Conservation (phyloP, 92 coral and sea anemone species). For the Epizoanthus stellaris region DNA sequence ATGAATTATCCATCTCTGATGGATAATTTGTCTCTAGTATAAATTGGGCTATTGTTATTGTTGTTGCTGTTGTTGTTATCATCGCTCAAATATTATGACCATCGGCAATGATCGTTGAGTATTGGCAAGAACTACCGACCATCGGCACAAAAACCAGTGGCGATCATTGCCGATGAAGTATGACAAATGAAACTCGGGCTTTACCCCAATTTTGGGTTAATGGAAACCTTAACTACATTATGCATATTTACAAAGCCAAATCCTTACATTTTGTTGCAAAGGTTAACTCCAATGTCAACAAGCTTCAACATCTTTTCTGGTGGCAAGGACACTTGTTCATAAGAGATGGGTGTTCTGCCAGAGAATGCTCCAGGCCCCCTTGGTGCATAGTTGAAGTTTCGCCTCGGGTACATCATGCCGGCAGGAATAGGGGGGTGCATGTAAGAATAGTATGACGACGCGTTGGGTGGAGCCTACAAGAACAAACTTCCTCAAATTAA, state of each 20-base stretch:
- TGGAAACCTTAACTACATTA: neutral
- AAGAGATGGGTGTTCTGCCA: constrained; percentile 61
- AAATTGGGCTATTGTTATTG: no score
- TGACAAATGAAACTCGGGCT: neutral
- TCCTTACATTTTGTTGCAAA: constrained; percentile 91
- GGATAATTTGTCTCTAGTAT: no score
- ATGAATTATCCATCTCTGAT: no score
- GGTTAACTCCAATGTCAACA: constrained; percentile 89
- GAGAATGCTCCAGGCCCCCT: constrained; percentile 23
- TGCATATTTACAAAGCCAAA: neutral
- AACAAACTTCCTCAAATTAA: neutral
- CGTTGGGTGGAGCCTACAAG: constrained; percentile 7
- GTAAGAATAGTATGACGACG: constrained; percentile 31
- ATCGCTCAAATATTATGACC: no score
- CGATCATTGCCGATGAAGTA: no score
- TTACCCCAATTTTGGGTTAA: neutral
- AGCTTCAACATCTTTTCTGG: constrained; percentile 78
- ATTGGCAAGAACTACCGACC: no score
- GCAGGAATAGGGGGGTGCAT: constrained; percentile 31
- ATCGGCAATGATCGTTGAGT: no score
- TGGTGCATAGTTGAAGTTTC: constrained; percentile 33
- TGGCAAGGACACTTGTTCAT: constrained; percentile 77
- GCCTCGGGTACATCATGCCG: constrained; percentile 47
- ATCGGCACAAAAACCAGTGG: no score
- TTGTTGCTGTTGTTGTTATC: no score